A percentile compares a stretch with the other conserved stretches of the same genome.
These are phyloP conservation scores for Lithobates sylvaticus DNA, from an alignment of 2,797 vertebrate species.

Conservation along the genomic window DNA sequence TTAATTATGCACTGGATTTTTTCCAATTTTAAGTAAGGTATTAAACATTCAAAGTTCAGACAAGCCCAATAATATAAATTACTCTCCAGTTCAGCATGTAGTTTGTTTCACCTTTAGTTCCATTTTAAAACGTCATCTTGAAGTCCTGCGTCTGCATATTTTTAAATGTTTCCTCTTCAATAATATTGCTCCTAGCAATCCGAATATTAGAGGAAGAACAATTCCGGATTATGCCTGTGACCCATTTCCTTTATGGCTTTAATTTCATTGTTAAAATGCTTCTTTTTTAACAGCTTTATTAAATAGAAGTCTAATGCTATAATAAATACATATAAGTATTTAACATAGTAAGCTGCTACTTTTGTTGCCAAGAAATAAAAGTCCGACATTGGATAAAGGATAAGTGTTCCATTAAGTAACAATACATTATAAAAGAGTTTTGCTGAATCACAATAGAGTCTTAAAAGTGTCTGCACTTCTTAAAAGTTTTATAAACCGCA, in stretches of 20 bases:
- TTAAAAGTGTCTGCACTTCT: slow-evolving; percentile 46
- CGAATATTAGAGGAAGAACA: slow-evolving; percentile 49
- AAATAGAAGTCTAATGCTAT: slow-evolving; percentile 52
- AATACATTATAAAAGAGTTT: slow-evolving; percentile 49
- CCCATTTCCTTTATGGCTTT: slow-evolving; percentile 51
- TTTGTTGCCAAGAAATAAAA: slow-evolving; percentile 49
- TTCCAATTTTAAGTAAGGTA: no score
- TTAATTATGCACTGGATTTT: no score
- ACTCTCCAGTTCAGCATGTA: background rate
- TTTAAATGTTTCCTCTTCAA: slow-evolving; percentile 43
- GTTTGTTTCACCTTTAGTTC: background rate
- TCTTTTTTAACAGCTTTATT: slow-evolving; percentile 49
- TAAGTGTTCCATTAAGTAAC: slow-evolving; percentile 51
- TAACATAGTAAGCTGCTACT: slow-evolving; percentile 45
- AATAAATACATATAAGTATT: slow-evolving; percentile 51
- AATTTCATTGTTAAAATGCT: slow-evolving; percentile 55
- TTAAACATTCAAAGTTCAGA: no score
- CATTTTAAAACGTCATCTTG: slow-evolving; percentile 1
- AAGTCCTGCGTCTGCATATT: slow-evolving; percentile 8
- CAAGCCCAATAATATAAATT: background rate
- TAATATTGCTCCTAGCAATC: slow-evolving; percentile 39
- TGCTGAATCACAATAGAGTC: slow-evolving; percentile 41
- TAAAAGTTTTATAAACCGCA: slow-evolving; percentile 54
- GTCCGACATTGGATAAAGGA: slow-evolving; percentile 45
- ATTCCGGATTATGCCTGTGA: slow-evolving; percentile 44